A percentile compares a stretch with the other conserved stretches of the same genome.
Conservation (phyloP, 2,888 invertebrate genomes). For the Hipparchia sbordonii region DNA sequence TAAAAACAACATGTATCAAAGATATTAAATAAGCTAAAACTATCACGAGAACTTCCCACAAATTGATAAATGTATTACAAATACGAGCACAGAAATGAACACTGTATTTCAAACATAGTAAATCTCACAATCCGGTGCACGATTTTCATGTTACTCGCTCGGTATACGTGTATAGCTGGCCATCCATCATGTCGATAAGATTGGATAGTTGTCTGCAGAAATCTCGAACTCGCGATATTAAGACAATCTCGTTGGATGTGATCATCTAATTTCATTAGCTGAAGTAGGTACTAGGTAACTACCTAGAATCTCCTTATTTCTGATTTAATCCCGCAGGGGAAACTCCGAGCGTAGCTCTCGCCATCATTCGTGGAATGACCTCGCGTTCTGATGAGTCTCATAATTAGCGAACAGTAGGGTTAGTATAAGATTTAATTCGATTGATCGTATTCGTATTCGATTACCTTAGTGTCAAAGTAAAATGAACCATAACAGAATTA, state of each 20-base stretch:
- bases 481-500: too few species aligned
- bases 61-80: conserved; percentile 27
- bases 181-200: conserved; percentile 43
- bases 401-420: too few species aligned
- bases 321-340: too few species aligned
- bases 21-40: conserved; percentile 29
- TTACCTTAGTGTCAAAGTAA: too few species aligned
- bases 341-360: too few species aligned
- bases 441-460: too few species aligned
- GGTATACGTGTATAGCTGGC: conserved; percentile 10
- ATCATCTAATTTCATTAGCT: conserved; percentile 49
- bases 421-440: too few species aligned
- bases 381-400: too few species aligned
- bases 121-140: conserved; percentile 14
- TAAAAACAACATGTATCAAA: conserved; percentile 26
- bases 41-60: conserved; percentile 18
- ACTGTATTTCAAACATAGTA: conserved; percentile 20
- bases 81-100: conserved; percentile 9
- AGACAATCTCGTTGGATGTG: conserved; percentile 44
- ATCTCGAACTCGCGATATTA: conserved; percentile 44
- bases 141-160: conserved; percentile 14
- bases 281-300: conserved; percentile 27
- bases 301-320: too few species aligned
- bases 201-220: conserved; percentile 44
- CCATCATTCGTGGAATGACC: too few species aligned